Evolutionary conservation across 1,140 invertebrate genomes (phyloP), one percentile per base, ranked within the genome.

Genomic region (Listronotus bonariensis): DNA sequence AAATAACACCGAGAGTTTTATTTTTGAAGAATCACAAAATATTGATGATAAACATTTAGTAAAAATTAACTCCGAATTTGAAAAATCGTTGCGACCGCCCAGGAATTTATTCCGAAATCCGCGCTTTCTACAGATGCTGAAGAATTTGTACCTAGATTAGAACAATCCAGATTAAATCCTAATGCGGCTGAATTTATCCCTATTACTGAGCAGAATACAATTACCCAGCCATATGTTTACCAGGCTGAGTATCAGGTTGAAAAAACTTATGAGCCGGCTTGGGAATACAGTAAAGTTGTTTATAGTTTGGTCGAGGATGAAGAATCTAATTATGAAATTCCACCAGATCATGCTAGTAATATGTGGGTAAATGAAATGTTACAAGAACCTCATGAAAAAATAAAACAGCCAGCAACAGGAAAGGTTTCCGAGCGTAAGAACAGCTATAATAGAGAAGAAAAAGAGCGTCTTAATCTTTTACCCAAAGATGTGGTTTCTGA

Each of bases 131-230:
- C 75, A 3, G 72, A 76, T 20, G 75, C 76, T 3, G 67, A 73
- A 18, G 74, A 75, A 63, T 76, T 76, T 55, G 60, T 77, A 20
- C 75, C 76, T n/a, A 71, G 68, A 65, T 57, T 56, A n/a, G 63
- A 55, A 40, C 43, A 34, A 26, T 71, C 69, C n/a, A 67, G 60
- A 40, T 48, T 78, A 49, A 78, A 78, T 70, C 77, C 77, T 1
- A 72, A 78, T 48, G 77, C 77, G 4, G 71, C 74, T 20, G 74
- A 76, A 60, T 78, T 78, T 64, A 61, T 78, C 20, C 77, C 77
- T 17, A 70, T 67, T 43, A 55, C 59, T 31, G 52, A 54, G 36
- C 42, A 57, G 41, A 54, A 10, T 45, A 45, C n/a, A 56, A 65
- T 54, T 12, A 53, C 34, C 38, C 49, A 54, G 41, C 36, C 51